phyloP scores from a whole-genome alignment of 2,888 invertebrate genomes.

The Frankliniella intonsa region DNA sequence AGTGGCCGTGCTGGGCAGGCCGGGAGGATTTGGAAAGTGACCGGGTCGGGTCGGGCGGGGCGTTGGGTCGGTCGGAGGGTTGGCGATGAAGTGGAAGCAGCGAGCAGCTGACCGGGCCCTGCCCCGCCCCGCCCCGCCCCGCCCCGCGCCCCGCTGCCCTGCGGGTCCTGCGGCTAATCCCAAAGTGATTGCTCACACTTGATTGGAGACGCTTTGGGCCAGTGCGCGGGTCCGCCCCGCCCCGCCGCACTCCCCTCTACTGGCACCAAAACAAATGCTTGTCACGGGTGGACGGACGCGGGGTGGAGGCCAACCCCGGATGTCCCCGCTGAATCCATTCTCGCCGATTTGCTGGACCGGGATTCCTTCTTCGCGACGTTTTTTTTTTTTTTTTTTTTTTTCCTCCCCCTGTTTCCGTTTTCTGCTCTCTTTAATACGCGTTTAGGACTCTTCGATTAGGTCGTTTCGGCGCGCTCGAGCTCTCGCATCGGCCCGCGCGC shows the following conservation, averaged over 20 bases:
- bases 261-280: conserved; percentile 16
- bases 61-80: too few species aligned
- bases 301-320: too few species aligned
- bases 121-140: background rate
- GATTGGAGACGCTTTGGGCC: background rate
- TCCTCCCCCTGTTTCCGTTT: too few species aligned
- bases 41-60: too few species aligned
- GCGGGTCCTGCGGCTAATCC: background rate
- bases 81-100: conserved; percentile 5
- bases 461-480: background rate
- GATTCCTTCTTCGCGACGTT: too few species aligned
- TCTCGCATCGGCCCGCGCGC: background rate
- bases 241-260: background rate
- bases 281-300: background rate
- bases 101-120: background rate
- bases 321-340: too few species aligned
- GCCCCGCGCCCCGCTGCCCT: background rate
- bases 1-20: background rate
- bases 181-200: conserved; percentile 17
- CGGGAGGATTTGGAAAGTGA: conserved; percentile 22
- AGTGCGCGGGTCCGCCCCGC: background rate
- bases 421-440: too few species aligned
- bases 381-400: too few species aligned
- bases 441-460: too few species aligned
- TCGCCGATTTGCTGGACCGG: too few species aligned